Percentiles rank a stretch among this genome's conserved stretches.
Evolutionary conservation across 2,888 invertebrate species (phyloP).

Genomic region (Drepanosiphum platanoidis): DNA sequence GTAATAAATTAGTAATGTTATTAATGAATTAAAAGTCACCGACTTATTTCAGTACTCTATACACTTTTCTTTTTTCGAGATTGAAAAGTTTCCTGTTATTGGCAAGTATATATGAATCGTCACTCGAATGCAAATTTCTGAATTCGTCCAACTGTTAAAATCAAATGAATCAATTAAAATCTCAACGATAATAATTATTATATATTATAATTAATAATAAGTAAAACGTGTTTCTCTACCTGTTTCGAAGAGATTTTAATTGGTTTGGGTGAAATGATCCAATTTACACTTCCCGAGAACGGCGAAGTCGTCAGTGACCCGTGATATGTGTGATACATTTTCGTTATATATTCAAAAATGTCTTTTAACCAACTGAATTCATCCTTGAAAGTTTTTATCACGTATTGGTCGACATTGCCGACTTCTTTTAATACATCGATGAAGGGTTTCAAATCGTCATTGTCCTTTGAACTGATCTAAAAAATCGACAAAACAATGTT

Average conservation of each 20-base stretch:
- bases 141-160: neutral
- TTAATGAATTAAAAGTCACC: no score
- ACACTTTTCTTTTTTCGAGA: no score
- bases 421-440: constrained; percentile 37
- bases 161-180: neutral
- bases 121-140: neutral
- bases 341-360: neutral
- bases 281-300: constrained; percentile 58
- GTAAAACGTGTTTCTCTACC: neutral
- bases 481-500: neutral
- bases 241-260: constrained; percentile 52
- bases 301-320: constrained; percentile 63
- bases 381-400: neutral
- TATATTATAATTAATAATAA: neutral
- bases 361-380: neutral
- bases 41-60: no score
- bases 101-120: no score
- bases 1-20: no score
- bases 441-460: constrained; percentile 32
- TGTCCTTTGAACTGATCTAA: constrained; percentile 1
- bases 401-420: constrained; percentile 20
- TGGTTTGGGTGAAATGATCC: constrained; percentile 59
- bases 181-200: neutral
- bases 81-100: no score
- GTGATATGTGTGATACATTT: constrained; percentile 60